phyloP scores from a whole-genome alignment of 1,140 invertebrate species.

The Calliphora vicina region DNA sequence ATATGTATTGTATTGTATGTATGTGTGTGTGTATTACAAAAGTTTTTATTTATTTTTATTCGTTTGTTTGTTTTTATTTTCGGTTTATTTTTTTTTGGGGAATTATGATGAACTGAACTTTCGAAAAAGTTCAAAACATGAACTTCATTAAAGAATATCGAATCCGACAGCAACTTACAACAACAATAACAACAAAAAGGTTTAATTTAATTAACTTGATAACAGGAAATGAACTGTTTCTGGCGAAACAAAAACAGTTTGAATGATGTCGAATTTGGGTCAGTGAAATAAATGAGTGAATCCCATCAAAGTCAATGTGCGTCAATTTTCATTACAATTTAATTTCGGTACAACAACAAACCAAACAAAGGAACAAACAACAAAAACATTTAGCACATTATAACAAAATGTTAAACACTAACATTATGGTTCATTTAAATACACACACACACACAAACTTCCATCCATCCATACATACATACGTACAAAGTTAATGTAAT shows the following conservation, averaged over 20 bases:
- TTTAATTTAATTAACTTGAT: conserved; percentile 4
- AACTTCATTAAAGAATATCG: conserved; percentile 19
- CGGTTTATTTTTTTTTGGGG: neutral
- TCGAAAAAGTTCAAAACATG: neutral
- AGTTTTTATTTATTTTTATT: neutral
- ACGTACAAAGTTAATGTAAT: neutral
- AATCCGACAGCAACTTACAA: neutral
- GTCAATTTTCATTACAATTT: conserved; percentile 3
- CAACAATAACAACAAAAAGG: conserved; percentile 12
- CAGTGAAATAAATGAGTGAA: neutral
- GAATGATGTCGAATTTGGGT: neutral
- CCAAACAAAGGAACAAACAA: neutral
- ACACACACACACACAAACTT: neutral
- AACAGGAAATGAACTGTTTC: conserved; percentile 4
- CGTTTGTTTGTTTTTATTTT: neutral
- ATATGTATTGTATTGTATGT: neutral
- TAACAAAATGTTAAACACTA: neutral
- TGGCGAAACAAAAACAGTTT: neutral
- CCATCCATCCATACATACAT: neutral
- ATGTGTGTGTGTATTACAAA: neutral
- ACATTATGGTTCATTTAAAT: neutral
- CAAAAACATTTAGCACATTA: neutral
- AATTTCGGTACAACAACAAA: neutral
- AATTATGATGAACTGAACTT: neutral
- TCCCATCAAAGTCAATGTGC: neutral